Conservation (phyloP, 1,140 invertebrate genomes). For the Odontomachus brunneus region DNA sequence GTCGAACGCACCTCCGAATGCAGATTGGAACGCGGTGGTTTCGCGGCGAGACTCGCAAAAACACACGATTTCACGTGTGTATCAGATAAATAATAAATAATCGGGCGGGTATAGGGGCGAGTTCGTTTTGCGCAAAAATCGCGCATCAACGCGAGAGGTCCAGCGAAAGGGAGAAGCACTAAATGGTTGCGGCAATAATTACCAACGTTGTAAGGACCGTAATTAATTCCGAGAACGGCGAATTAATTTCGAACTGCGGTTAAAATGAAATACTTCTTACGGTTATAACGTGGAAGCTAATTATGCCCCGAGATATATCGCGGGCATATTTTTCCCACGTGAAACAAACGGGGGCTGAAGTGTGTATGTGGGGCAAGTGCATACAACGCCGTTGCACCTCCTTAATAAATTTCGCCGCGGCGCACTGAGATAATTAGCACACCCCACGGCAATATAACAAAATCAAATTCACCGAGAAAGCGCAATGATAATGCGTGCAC, state of each 20-base stretch:
- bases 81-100: not conserved
- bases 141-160: not conserved
- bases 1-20: too few relatives aligned
- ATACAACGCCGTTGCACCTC: conserved; percentile 34
- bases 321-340: conserved; percentile 49
- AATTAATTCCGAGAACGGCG: conserved; percentile 52
- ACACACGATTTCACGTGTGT: not conserved
- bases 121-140: conserved; percentile 23
- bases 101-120: not conserved
- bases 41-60: not conserved
- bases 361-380: conserved; percentile 51
- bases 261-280: conserved; percentile 62
- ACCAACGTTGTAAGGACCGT: conserved; percentile 47
- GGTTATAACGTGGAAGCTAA: conserved; percentile 53
- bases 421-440: conserved; percentile 22
- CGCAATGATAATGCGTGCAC: not conserved
- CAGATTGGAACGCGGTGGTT: too few relatives aligned
- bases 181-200: conserved; percentile 49
- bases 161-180: conserved; percentile 24
- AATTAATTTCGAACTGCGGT: conserved; percentile 59
- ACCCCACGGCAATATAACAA: not conserved
- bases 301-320: conserved; percentile 51
- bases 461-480: conserved; percentile 26
- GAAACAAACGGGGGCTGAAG: conserved; percentile 37
- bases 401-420: conserved; percentile 41